Evolutionary conservation across 2,113 vertebrate genomes (phyloP).

Genomic region (Erythrolamprus reginae): DNA sequence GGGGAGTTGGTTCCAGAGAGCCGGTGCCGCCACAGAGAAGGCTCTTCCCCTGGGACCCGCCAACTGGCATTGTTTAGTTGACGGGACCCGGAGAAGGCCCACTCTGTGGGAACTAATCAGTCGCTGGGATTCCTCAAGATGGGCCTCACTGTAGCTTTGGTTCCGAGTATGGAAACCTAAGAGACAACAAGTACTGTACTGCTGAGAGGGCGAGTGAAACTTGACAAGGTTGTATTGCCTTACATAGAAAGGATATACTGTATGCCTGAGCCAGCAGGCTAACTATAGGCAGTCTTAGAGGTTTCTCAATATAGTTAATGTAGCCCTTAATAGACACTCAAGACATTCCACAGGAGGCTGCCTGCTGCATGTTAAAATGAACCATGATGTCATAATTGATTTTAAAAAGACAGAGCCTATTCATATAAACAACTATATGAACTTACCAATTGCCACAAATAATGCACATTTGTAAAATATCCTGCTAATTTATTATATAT

Average conservation of each 20-base stretch:
- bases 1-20: too few species aligned
- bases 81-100: too few species aligned
- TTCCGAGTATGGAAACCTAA: neutral
- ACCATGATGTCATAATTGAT: constrained; percentile 31
- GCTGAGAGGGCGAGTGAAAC: neutral
- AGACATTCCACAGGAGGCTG: constrained; percentile 60
- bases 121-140: neutral
- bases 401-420: constrained; percentile 43
- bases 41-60: too few species aligned
- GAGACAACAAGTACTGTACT: neutral
- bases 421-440: constrained; percentile 32
- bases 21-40: too few species aligned
- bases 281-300: constrained; percentile 38
- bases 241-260: neutral
- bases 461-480: neutral
- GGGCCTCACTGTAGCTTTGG: neutral
- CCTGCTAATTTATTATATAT: neutral
- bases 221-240: neutral
- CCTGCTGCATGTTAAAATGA: constrained; percentile 20
- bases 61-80: too few species aligned
- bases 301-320: constrained; percentile 22
- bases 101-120: too few species aligned
- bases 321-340: constrained; percentile 36
- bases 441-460: neutral
- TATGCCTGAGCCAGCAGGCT: neutral